These are phyloP conservation scores for Congeria kusceri DNA, from an alignment of 2,888 invertebrate genomes.

Conservation along the genomic window DNA sequence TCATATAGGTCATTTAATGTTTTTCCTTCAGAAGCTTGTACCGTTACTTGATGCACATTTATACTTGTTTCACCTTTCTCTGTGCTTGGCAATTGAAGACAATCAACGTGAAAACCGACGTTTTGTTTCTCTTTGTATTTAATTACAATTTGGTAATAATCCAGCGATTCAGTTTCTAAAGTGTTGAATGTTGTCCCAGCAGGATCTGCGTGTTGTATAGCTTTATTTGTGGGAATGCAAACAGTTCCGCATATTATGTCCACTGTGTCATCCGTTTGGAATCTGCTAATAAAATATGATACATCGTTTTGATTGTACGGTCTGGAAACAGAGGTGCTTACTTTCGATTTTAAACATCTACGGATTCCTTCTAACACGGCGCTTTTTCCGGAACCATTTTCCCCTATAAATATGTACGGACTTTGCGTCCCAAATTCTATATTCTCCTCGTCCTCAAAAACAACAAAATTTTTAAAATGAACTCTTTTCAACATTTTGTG, in stretches of 20 bases:
- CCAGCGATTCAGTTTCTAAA: too few relatives aligned
- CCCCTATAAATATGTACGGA: neutral
- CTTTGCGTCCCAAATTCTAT: neutral
- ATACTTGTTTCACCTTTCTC: neutral
- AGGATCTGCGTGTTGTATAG: too few relatives aligned
- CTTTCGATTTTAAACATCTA: neutral
- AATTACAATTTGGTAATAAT: neutral
- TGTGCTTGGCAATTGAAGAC: neutral
- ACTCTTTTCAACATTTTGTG: neutral
- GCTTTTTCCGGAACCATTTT: constrained; percentile 17
- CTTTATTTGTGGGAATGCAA: neutral
- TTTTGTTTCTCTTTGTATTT: neutral
- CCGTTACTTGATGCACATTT: neutral
- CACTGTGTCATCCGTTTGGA: neutral
- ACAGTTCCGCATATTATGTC: constrained; percentile 1
- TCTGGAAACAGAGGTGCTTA: constrained; percentile 3
- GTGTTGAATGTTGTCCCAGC: too few relatives aligned
- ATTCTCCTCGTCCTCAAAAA: neutral
- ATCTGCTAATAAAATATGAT: constrained; percentile 1
- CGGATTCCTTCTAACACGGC: constrained; percentile 13
- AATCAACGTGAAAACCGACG: neutral
- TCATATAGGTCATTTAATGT: too few relatives aligned
- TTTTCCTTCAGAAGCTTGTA: neutral
- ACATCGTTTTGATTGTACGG: neutral
- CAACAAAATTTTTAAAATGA: constrained; percentile 14